Percentiles rank a stretch among this genome's conserved stretches.
Evolutionary conservation across 2,888 invertebrate genomes (phyloP).

Genomic region (Apodemia zela): DNA sequence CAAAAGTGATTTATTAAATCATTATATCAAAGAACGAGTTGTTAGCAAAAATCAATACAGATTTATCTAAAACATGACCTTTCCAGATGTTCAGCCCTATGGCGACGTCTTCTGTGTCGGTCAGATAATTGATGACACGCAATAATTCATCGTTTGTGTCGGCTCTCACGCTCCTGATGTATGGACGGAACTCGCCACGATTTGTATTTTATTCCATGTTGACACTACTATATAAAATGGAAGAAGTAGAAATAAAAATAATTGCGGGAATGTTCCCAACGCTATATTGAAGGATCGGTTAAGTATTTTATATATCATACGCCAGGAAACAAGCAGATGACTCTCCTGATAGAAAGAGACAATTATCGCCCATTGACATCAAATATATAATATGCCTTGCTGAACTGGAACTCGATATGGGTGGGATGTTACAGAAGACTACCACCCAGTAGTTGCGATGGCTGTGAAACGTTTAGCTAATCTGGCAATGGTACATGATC

Average conservation of each 20-base stretch:
- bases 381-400: too few relatives aligned
- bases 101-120: slow-evolving; percentile 42
- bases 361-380: too few relatives aligned
- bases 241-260: not conserved
- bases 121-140: slow-evolving; percentile 73
- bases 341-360: too few relatives aligned
- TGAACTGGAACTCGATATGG: too few relatives aligned
- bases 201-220: slow-evolving; percentile 15
- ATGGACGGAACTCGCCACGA: slow-evolving; percentile 35
- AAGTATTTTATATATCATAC: too few relatives aligned
- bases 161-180: slow-evolving; percentile 60
- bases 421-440: too few relatives aligned
- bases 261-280: too few relatives aligned
- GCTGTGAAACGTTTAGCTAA: too few relatives aligned
- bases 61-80: slow-evolving; percentile 10
- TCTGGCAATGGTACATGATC: too few relatives aligned
- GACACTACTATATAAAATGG: not conserved
- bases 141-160: slow-evolving; percentile 76
- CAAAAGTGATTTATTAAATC: not conserved
- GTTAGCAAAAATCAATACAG: slow-evolving; percentile 19
- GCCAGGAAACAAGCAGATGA: too few relatives aligned
- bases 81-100: slow-evolving; percentile 23
- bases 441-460: too few relatives aligned
- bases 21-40: not conserved
- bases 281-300: too few relatives aligned